Percentiles rank a stretch among this genome's conserved stretches.
phyloP scores from a whole-genome alignment of 2,797 vertebrate species.

The Xiphophorus birchmanni region DNA sequence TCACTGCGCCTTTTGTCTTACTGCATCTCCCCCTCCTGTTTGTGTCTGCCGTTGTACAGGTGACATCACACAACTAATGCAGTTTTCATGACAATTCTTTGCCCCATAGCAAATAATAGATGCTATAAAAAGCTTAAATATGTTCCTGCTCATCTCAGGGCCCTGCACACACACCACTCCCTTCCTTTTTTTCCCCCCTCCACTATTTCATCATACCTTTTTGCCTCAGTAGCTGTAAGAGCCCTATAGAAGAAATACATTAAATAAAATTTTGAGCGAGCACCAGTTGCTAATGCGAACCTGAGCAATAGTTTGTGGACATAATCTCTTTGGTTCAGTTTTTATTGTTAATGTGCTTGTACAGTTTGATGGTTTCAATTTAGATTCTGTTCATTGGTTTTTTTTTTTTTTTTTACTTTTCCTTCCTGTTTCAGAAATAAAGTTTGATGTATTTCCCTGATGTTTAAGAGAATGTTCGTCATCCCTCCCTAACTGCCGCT shows the following conservation, averaged over 20 bases:
- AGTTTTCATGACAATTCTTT: constrained; percentile 68
- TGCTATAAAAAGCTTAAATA: constrained; percentile 61
- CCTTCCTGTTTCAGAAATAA: constrained; percentile 6
- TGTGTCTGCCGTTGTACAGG: constrained; percentile 41
- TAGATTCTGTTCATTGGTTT: not conserved
- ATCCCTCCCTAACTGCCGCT: not conserved
- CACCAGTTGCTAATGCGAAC: constrained; percentile 9
- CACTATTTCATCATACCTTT: constrained; percentile 31
- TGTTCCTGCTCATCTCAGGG: constrained; percentile 38
- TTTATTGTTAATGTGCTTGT: not conserved
- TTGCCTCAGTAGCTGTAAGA: constrained; percentile 27
- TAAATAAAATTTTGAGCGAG: too few relatives aligned
- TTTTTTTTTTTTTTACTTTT: constrained; percentile 27
- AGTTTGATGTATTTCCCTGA: not conserved
- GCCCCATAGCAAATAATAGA: constrained; percentile 62
- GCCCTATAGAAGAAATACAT: not conserved
- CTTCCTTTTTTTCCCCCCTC: not conserved
- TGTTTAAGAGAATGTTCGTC: not conserved
- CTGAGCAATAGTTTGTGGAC: not conserved
- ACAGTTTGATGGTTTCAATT: not conserved
- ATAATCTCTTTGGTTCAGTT: not conserved
- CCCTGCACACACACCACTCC: constrained; percentile 5
- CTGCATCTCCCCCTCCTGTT: constrained; percentile 28
- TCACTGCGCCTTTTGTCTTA: constrained; percentile 24
- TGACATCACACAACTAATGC: constrained; percentile 66